phyloP scores from a whole-genome alignment of 2,888 invertebrate genomes.

The Phlogophora meticulosa region DNA sequence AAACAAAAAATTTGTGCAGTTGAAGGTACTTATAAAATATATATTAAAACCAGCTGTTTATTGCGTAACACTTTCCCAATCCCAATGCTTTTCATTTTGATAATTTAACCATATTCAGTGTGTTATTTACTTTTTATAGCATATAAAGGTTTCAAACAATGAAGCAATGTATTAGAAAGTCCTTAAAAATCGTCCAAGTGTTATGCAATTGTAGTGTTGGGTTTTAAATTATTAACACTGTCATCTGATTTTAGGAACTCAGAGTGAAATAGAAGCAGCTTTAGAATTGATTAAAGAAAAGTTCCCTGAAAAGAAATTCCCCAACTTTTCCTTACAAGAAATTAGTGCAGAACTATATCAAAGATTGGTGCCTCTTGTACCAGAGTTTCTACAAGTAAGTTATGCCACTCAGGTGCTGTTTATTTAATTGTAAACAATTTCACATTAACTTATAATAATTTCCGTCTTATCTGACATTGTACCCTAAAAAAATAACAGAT shows the following conservation, averaged over 20 bases:
- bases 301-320: constrained; percentile 95
- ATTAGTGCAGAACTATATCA: constrained; percentile 90
- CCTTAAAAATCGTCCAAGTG: background rate
- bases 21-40: constrained; percentile 90
- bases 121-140: background rate
- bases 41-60: background rate
- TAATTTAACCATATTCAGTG: background rate
- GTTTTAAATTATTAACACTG: constrained; percentile 2
- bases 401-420: constrained; percentile 4
- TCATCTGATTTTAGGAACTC: constrained; percentile 90
- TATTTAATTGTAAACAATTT: constrained; percentile 10
- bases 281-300: constrained; percentile 96
- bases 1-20: constrained; percentile 96
- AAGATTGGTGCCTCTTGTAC: constrained; percentile 87
- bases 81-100: background rate
- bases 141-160: background rate
- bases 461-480: constrained; percentile 15
- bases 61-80: too few relatives aligned
- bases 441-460: background rate
- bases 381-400: constrained; percentile 91
- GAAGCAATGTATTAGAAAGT: background rate
- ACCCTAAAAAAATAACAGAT: constrained; percentile 5
- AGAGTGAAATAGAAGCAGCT: constrained; percentile 95
- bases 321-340: constrained; percentile 94
- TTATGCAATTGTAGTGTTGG: background rate